These are phyloP conservation scores for Phoeniculus purpureus DNA, from an alignment of 2,797 vertebrate genomes.

Conservation along the genomic window DNA sequence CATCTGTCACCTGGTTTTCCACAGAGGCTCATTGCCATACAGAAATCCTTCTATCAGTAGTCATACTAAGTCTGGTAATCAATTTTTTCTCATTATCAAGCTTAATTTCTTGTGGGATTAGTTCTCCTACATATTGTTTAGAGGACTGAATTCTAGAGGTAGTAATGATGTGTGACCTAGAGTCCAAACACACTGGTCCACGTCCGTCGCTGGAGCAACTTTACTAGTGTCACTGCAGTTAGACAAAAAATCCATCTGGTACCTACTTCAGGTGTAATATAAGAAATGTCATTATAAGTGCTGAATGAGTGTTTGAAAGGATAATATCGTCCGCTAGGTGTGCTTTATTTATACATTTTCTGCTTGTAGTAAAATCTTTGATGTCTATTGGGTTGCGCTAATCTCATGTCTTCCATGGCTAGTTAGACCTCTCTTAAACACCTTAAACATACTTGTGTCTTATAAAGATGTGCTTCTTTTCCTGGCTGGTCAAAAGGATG, in stretches of 20 bases:
- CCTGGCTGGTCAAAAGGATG: not conserved
- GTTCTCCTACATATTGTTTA: not conserved
- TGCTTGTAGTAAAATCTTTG: not conserved
- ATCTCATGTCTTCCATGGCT: not conserved
- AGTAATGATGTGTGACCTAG: not conserved
- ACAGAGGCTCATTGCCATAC: not conserved
- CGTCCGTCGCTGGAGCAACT: not conserved
- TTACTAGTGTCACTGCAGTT: not conserved
- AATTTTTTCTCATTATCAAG: conserved; percentile 35
- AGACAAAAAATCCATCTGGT: not conserved
- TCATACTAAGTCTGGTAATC: not conserved
- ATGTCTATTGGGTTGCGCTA: not conserved
- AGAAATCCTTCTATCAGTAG: conserved; percentile 16
- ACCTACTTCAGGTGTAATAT: not conserved
- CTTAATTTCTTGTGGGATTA: conserved; percentile 25
- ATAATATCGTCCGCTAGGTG: not conserved
- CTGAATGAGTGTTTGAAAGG: not conserved
- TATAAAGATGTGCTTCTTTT: not conserved
- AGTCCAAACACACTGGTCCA: not conserved
- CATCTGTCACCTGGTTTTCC: conserved; percentile 15
- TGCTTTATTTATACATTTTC: not conserved
- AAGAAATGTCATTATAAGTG: not conserved
- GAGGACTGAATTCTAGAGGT: not conserved
- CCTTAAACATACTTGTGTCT: not conserved
- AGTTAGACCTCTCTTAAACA: not conserved